Percentiles rank a stretch among this genome's conserved stretches.
Evolutionary conservation across 1,140 invertebrate species (phyloP).

Genomic region (Phthorimaea operculella): DNA sequence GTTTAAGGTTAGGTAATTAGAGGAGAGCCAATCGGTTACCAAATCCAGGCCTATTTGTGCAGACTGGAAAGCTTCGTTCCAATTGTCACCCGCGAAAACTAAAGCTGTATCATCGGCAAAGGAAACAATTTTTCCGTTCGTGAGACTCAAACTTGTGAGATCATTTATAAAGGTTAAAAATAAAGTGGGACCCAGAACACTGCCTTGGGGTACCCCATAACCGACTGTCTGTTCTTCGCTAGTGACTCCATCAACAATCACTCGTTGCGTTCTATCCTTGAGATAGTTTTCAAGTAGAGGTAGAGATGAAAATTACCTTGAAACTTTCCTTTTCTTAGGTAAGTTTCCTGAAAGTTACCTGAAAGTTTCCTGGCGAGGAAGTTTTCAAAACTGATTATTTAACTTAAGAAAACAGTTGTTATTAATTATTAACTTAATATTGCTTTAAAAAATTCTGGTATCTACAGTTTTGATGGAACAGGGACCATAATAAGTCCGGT

Average conservation of each 20-base stretch:
- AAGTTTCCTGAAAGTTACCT: too few relatives aligned
- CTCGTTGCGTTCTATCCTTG: background rate
- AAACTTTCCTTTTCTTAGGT: too few relatives aligned
- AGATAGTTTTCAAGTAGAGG: constrained; percentile 5
- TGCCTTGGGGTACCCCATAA: constrained; percentile 7
- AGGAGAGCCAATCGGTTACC: constrained; percentile 1
- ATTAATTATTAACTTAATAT: too few relatives aligned
- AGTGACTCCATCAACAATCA: background rate
- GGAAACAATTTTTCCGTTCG: constrained; percentile 1
- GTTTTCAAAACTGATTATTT: too few relatives aligned
- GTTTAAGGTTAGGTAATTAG: constrained; percentile 7
- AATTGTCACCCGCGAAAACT: background rate
- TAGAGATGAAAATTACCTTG: too few relatives aligned
- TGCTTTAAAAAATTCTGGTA: too few relatives aligned
- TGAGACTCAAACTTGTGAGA: constrained; percentile 3
- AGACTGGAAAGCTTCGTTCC: background rate
- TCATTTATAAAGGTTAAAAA: constrained; percentile 10
- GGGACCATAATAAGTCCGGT: too few relatives aligned
- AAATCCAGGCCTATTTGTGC: constrained; percentile 2
- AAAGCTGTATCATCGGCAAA: constrained; percentile 11
- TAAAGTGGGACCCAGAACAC: constrained; percentile 6
- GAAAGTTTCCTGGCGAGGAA: too few relatives aligned
- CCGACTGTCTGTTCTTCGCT: background rate
- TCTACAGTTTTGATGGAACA: too few relatives aligned
- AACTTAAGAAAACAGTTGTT: too few relatives aligned